Evolutionary conservation across 2,113 vertebrate genomes (phyloP).

Genomic region (Calidris pygmaea): DNA sequence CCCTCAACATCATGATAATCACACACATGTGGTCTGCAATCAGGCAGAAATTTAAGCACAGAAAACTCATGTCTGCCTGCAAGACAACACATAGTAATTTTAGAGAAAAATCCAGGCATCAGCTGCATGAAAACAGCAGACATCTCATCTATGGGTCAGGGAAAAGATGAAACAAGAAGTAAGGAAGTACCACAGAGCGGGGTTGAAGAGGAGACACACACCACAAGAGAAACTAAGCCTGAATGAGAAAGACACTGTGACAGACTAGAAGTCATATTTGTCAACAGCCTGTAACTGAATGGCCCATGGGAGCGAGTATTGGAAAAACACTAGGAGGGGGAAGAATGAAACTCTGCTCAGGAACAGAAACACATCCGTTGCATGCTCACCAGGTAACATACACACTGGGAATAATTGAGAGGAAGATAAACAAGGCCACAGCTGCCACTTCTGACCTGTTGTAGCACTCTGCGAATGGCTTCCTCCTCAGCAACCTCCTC

Average conservation of each 20-base stretch:
- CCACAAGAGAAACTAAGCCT: not conserved
- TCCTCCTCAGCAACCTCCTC: conserved; percentile 91
- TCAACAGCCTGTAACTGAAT: not conserved
- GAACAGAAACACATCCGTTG: not conserved
- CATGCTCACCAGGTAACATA: not conserved
- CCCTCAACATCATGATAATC: not conserved
- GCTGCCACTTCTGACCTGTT: conserved; percentile 78
- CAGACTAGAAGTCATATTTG: not conserved
- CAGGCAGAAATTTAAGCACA: not conserved
- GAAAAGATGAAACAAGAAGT: not conserved
- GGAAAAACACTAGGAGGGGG: not conserved
- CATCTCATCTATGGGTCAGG: not conserved
- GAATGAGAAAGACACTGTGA: not conserved
- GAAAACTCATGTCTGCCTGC: not conserved
- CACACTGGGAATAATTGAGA: not conserved
- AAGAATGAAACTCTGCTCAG: not conserved
- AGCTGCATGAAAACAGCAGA: not conserved
- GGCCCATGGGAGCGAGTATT: not conserved
- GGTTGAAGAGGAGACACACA: not conserved
- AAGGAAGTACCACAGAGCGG: not conserved
- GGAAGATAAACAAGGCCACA: not conserved
- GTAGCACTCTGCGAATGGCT: conserved; percentile 83
- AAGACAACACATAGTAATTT: not conserved
- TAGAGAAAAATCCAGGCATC: not conserved
- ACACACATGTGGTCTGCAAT: accelerated